Evolutionary conservation across 2,797 vertebrate genomes (phyloP), one percentile per base, ranked within the genome.

Genomic region (Acanthornis magna): DNA sequence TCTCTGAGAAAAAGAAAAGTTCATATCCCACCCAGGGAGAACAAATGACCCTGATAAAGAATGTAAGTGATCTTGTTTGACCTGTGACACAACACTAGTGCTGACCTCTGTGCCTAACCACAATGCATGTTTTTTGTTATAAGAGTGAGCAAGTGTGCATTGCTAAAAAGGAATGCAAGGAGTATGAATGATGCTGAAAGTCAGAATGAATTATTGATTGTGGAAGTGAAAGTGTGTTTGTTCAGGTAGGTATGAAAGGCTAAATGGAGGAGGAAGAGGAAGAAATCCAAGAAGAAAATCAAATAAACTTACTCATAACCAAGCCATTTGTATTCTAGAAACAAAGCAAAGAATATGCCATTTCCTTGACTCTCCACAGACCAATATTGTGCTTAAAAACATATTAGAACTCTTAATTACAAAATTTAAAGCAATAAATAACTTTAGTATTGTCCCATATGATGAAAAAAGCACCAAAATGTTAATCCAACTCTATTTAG

Each of bases 1-100:
- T 95, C 95, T 86, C 92, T 93, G 85, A 90, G 78, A 95, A 95
- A 96, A 97, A 94, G 88, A 91, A 96, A 97, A 97, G 96, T 97
- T 98, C 96, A 95, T 65, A 96, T 97, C 97, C 97, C 98, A 98
- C 97, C 97, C 97, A 98, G 93, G 34, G 97, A 98, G 98, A 96
- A 97, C 97, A 96, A 96, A 68, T 98, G 98, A 98, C 97, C 97
- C 96, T 93, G 91, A 96, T 96, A 95, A 97, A 97, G 97, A 97
- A 97, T 98, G 97, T 91, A 97, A 98, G 97, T 97, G 97, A 98
- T 97, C 96, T 96, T 93, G 73, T 77, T 89, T 97, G 98, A 97
- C 97, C 97, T 97, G 94, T 96, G 97, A 97, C 8, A 90, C 22
- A 89, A 97, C 86, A 94, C 57, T 51, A 51, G 88, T 36, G 81